Evolutionary conservation across 1,140 invertebrate species (phyloP), one percentile per base, ranked within the genome.

Genomic region (Galendromus occidentalis): DNA sequence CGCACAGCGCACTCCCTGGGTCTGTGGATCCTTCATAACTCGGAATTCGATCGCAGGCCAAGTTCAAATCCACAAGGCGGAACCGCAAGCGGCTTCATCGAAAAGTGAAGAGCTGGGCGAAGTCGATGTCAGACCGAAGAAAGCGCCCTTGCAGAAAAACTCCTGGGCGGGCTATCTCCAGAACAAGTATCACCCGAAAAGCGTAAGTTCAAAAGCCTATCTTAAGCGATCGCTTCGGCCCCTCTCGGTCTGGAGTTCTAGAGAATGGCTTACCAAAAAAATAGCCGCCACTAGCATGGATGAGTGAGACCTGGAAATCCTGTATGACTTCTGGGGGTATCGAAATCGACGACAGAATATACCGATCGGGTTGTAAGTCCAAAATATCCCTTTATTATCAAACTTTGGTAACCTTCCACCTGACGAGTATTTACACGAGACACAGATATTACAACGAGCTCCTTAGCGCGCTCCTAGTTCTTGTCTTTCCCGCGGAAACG

Each of bases 351-450:
- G 25, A 22, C 20, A 14, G 14, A 47, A 47, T 22, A 6, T 4
- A 47, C 4, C 4, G 14, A 7, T 47, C 18, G 45, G 14, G 28
- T 59, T 59, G 20, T 25, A 59, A 59, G 51, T 29, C 51, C 51
- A 59, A 59, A 59, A 59, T 59, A 59, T 29, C 51, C 51, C 51
- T 25, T 59, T 39, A 39, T 59, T 59, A 59, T 59, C 33, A 59
- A 59, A 59, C 51, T 59, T 59, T 59, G 51, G 51, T 59, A 59
- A 59, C 51, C 51, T 29, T 59, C 51, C 51, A 59, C 51, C 51
- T 59, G 12, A 59, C 51, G 51, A 59, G 51, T 59, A 59, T 59
- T 59, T 59, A 59, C 51, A 59, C 51, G 33, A 39, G 33, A 39
- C 33, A 39, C 33, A 9, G 33, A 39, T 39, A 39, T 39, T 39